Evolutionary conservation across 2,113 vertebrate species (phyloP).

Genomic region (human (Homo sapiens)): DNA sequence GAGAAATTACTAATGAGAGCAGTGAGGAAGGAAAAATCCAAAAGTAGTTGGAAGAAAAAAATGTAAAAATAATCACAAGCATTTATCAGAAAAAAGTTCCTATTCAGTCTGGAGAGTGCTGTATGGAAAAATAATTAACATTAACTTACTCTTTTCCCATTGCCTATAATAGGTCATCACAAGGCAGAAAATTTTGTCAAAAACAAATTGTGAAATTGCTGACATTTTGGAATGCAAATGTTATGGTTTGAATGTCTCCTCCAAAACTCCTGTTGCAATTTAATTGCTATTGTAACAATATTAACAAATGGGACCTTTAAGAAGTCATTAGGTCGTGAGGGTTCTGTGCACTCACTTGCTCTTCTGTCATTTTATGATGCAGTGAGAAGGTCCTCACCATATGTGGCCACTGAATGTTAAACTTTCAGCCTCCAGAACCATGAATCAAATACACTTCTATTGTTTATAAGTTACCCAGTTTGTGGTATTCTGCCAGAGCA

Average conservation of each 20-base stretch:
- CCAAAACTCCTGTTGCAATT: background rate
- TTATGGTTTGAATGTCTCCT: background rate
- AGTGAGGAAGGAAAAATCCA: background rate
- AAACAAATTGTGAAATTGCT: background rate
- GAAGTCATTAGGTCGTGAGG: background rate
- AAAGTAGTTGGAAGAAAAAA: background rate
- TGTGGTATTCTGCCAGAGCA: background rate
- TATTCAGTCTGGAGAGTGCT: background rate
- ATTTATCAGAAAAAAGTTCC: background rate
- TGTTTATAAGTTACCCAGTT: background rate
- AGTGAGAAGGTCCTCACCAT: background rate
- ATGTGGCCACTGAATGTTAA: background rate
- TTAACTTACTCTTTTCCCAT: background rate
- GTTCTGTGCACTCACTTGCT: background rate
- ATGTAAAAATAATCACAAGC: background rate
- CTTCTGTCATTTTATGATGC: background rate
- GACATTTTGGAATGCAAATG: background rate
- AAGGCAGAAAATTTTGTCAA: background rate
- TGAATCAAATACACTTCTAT: no score
- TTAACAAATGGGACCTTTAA: background rate
- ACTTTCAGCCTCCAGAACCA: background rate
- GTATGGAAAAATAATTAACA: background rate
- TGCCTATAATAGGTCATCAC: background rate
- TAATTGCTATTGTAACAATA: background rate
- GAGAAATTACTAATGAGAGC: background rate